phyloP scores from a whole-genome alignment of 2,797 vertebrate species.

The Rousettus madagascariensis region DNA sequence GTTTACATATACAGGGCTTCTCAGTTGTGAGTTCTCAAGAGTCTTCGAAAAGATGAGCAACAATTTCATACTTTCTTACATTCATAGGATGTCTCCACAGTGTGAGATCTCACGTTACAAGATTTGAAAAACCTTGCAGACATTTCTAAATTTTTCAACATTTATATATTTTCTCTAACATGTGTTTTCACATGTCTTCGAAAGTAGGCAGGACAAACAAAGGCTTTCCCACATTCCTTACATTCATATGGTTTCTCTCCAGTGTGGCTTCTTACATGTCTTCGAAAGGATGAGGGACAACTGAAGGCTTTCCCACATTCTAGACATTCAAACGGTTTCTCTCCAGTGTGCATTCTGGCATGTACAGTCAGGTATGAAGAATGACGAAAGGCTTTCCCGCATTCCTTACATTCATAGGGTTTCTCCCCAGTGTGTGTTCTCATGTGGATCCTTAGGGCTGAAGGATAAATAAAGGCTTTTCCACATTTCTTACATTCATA shows the following conservation, averaged over 20 bases:
- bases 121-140: neutral
- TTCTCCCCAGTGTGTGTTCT: conserved; percentile 68
- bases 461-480: conserved; percentile 66
- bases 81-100: neutral
- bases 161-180: conserved; percentile 33
- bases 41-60: neutral
- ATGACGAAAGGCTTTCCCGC: conserved; percentile 63
- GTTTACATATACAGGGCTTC: neutral
- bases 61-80: neutral
- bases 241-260: conserved; percentile 63
- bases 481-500: conserved; percentile 69
- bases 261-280: conserved; percentile 66
- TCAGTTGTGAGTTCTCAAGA: neutral
- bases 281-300: conserved; percentile 62
- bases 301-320: conserved; percentile 68
- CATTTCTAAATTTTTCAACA: neutral
- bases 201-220: conserved; percentile 59
- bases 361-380: conserved; percentile 69
- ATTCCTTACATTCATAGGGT: conserved; percentile 65
- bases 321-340: conserved; percentile 67
- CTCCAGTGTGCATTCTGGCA: conserved; percentile 60
- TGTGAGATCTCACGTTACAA: neutral
- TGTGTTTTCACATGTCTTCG: conserved; percentile 62
- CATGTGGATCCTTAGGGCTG: conserved; percentile 59
- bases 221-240: conserved; percentile 55